Percentiles rank a stretch among this genome's conserved stretches.
These are phyloP conservation scores for Andrena bicolor DNA, from an alignment of 2,888 invertebrate genomes.

Conservation along the genomic window DNA sequence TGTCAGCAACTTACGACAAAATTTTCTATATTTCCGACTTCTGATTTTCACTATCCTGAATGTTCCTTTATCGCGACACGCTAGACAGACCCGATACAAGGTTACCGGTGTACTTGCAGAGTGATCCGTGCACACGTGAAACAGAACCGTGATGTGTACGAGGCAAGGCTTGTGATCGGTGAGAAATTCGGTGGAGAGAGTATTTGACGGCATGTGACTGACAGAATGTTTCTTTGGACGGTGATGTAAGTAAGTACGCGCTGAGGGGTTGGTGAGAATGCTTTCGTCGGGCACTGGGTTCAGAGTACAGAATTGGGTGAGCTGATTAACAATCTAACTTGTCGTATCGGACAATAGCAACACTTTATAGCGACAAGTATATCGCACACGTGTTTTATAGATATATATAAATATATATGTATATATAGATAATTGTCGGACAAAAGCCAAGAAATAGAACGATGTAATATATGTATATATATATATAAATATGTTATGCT, in stretches of 20 bases:
- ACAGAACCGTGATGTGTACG: constrained; percentile 56
- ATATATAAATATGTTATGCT: constrained; percentile 38
- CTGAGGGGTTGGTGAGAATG: constrained; percentile 47
- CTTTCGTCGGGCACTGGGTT: constrained; percentile 41
- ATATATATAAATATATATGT: background rate
- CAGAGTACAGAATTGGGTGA: constrained; percentile 32
- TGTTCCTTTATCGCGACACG: constrained; percentile 38
- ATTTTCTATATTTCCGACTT: too few relatives aligned
- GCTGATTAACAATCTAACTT: constrained; percentile 20
- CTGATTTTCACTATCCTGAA: constrained; percentile 52
- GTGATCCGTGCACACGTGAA: constrained; percentile 62
- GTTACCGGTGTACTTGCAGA: constrained; percentile 34
- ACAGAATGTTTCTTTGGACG: constrained; percentile 47
- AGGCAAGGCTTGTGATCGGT: constrained; percentile 13
- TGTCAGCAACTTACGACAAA: too few relatives aligned
- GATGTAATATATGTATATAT: constrained; percentile 23
- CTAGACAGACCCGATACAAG: constrained; percentile 31
- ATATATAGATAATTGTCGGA: background rate
- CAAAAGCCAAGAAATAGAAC: constrained; percentile 10
- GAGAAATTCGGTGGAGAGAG: constrained; percentile 24
- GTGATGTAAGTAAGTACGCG: constrained; percentile 65
- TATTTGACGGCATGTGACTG: constrained; percentile 34
- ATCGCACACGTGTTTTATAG: constrained; percentile 15
- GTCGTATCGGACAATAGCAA: constrained; percentile 21
- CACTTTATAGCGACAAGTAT: constrained; percentile 11